Evolutionary conservation across 2,888 invertebrate species (phyloP), one percentile per base, ranked within the genome.

Genomic region (Orchesellides sinensis): DNA sequence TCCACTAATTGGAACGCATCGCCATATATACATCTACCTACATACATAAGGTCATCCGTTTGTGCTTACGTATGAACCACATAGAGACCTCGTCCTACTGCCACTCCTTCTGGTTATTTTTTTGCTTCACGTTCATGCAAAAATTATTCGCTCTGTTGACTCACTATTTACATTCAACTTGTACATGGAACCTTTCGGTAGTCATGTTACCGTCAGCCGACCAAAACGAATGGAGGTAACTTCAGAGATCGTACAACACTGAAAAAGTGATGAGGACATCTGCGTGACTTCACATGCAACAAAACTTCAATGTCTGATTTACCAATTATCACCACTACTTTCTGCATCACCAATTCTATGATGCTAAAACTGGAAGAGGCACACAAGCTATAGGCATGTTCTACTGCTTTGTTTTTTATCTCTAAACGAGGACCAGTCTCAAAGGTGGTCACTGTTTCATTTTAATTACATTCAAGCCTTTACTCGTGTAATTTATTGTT

Each of bases 1-100:
- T 69, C 78, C 61, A 79, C 78, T 79, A 79, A 79, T 70, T 79
- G 69, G 70, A 79, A 69, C 63, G 65, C 63, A 61, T 79, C 61
- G 27, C 29, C 78, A 63, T 69, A 69, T 56, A 59, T 45, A 59
- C 35, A 52, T 23, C 4, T 25, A 25, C 40, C 29, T 8, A 35
- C 25, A 29, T n/a, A 32, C 40, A 8, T 10, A 14, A 1, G 2
- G n/a, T 40, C 14, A 40, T 40, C n/a, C n/a, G n/a, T n/a, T n/a
- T n/a, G n/a, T n/a, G n/a, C n/a, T n/a, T n/a, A n/a, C n/a, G n/a
- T n/a, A n/a, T n/a, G n/a, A n/a, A n/a, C n/a, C n/a, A n/a, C n/a
- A n/a, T n/a, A n/a, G n/a, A n/a, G n/a, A 40, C 40, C 40, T 40
- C 40, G 40, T 40, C 40, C 40, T 8, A 40, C 40, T 40, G 14